Base-by-base conservation (phyloP, 1,140 invertebrate genomes). In the Dreissena polymorpha region DNA sequence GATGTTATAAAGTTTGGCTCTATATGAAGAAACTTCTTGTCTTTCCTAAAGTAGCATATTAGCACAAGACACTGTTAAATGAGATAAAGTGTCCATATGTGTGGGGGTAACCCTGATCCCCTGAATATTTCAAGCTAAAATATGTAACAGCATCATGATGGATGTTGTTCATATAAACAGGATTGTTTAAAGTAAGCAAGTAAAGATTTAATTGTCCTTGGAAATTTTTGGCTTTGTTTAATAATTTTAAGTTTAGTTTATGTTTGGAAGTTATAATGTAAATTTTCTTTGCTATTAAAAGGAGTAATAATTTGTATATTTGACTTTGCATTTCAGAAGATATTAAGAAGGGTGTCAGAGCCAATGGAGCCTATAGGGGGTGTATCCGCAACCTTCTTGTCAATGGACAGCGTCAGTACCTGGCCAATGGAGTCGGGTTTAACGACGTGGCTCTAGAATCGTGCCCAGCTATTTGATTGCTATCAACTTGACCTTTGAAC, bases 361-460 rank as follows among this genome's bases (percentile, higher is more conserved):
- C 95, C 0, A 93, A 93, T 0, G 93, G 94, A 14, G 95, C 96
- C 70, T 98, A 95, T 91, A 95, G 96, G 27, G 98, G 97, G 0
- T 98, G 97, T 89, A 96, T 98, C n/a, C 88, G 92, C 2, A 90
- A 91, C 57, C 68, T 93, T 0, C 49, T 75, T 5, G 70, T 94
- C 18, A 89, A 92, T 65, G 83, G 85, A 8, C 81, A 85, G 13
- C 50, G 68, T 7, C 84, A 89, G 55, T 83, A 81, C 72, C 73
- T 93, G n/a, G 84, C 74, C 29, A 77, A 29, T 57, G 90, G 84
- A 27, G 65, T 76, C 60, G 53, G 67, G n/a, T 73, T 73, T 27
- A 88, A 88, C 13, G 79, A 87, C 68, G 85, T 91, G 13, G 60
- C 83, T 13, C 49, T 83, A 0, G 85, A 84, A 69, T 81, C 85